These are phyloP conservation scores for Ameiurus melas DNA, from an alignment of 2,113 vertebrate genomes.

Conservation along the genomic window DNA sequence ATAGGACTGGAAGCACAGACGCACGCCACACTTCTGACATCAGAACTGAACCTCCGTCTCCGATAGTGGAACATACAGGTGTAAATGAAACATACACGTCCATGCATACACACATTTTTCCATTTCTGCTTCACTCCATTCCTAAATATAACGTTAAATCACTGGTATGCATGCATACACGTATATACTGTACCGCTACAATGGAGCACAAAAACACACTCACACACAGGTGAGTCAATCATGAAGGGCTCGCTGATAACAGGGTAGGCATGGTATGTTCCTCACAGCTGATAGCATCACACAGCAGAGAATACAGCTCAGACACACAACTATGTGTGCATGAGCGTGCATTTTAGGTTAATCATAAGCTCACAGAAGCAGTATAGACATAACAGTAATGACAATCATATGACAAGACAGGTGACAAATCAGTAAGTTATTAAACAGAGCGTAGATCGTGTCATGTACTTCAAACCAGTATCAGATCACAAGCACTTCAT, in stretches of 20 bases:
- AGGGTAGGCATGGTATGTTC: background rate
- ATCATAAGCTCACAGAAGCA: constrained; percentile 42
- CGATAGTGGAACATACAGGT: background rate
- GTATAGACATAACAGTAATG: constrained; percentile 17
- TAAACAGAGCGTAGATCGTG: background rate
- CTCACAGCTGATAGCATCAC: background rate
- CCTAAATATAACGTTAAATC: background rate
- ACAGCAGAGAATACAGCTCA: background rate
- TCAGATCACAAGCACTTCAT: background rate
- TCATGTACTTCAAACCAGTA: background rate
- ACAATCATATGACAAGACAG: constrained; percentile 42
- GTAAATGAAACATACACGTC: background rate
- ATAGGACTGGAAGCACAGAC: background rate
- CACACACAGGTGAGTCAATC: background rate
- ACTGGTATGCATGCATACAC: background rate
- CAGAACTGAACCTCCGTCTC: background rate
- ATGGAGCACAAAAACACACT: background rate
- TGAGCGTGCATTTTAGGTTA: constrained; percentile 26
- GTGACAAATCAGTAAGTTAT: constrained; percentile 16
- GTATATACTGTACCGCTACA: background rate
- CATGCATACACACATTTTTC: background rate
- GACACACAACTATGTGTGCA: background rate
- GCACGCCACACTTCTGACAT: constrained; percentile 3
- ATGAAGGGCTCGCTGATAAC: constrained; percentile 13
- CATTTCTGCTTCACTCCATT: background rate